Evolutionary conservation across 2,797 vertebrate species (phyloP).

Genomic region (Ctenopoma multispine): DNA sequence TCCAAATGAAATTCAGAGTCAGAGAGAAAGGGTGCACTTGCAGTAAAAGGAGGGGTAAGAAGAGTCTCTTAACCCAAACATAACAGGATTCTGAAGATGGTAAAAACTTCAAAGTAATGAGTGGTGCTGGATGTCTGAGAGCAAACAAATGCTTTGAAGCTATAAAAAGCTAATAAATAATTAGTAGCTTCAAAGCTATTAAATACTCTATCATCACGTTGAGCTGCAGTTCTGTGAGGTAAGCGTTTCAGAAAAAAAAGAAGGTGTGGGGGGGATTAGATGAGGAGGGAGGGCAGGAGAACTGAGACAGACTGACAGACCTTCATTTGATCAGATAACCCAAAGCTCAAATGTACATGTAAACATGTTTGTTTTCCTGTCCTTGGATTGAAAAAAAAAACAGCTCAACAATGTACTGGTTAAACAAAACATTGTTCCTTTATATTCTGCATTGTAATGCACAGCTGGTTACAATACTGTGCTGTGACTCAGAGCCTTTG

Average conservation of each 20-base stretch:
- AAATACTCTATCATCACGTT: conserved; percentile 66
- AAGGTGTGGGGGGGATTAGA: not conserved
- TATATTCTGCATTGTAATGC: conserved; percentile 10
- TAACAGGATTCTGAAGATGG: conserved; percentile 29
- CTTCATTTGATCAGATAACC: conserved; percentile 61
- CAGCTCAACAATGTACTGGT: conserved; percentile 7
- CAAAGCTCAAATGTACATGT: conserved; percentile 41
- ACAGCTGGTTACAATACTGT: not conserved
- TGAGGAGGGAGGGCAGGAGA: conserved; percentile 29
- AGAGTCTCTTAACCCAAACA: conserved; percentile 30
- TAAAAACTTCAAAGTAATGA: conserved; percentile 46
- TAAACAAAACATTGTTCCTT: conserved; percentile 44
- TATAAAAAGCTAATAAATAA: not conserved
- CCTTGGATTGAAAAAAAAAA: conserved; percentile 24
- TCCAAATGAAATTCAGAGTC: conserved; percentile 49
- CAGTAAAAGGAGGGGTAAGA: conserved; percentile 19
- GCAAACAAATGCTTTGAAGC: conserved; percentile 66
- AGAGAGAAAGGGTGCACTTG: conserved; percentile 39
- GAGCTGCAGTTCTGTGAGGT: conserved; percentile 54
- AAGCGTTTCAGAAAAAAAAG: conserved; percentile 38
- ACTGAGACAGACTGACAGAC: conserved; percentile 33
- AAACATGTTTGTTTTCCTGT: conserved; percentile 57
- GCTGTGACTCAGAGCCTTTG: conserved; percentile 30
- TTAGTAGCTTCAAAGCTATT: conserved; percentile 61
- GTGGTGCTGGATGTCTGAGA: conserved; percentile 35